phyloP scores from a whole-genome alignment of 2,797 vertebrate species.

The Gambusia yucatana region DNA sequence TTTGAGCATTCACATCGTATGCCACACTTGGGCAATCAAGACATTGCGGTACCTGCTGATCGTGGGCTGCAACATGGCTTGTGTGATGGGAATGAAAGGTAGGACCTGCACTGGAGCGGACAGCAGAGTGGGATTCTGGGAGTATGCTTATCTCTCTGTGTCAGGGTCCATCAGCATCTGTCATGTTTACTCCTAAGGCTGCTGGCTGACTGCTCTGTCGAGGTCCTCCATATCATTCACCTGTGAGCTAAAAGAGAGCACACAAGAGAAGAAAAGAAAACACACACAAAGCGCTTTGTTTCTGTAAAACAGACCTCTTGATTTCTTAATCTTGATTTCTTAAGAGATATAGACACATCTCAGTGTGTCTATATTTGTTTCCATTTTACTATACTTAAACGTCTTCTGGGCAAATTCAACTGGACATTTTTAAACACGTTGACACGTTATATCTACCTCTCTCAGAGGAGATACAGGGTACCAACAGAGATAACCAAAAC shows the following conservation, averaged over 20 bases:
- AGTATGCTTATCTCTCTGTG: conserved; percentile 66
- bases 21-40: background rate
- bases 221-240: conserved; percentile 64
- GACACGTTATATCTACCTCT: conserved; percentile 29
- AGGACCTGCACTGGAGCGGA: conserved; percentile 53
- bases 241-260: conserved; percentile 54
- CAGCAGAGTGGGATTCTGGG: conserved; percentile 56
- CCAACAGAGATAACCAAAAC: conserved; percentile 24
- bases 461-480: conserved; percentile 22
- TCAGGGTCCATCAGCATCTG: conserved; percentile 75
- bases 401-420: background rate
- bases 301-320: conserved; percentile 19
- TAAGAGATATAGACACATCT: no score
- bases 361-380: background rate
- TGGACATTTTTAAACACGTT: conserved; percentile 9
- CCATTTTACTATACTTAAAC: background rate
- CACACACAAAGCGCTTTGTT: conserved; percentile 29
- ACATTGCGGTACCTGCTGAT: background rate
- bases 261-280: conserved; percentile 52
- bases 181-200: conserved; percentile 77
- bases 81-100: conserved; percentile 23
- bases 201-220: conserved; percentile 65
- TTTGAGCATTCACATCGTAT: background rate
- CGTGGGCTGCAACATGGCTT: conserved; percentile 1
- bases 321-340: background rate